phyloP scores from a whole-genome alignment of 2,888 invertebrate species.

The Hipparchia sbordonii region DNA sequence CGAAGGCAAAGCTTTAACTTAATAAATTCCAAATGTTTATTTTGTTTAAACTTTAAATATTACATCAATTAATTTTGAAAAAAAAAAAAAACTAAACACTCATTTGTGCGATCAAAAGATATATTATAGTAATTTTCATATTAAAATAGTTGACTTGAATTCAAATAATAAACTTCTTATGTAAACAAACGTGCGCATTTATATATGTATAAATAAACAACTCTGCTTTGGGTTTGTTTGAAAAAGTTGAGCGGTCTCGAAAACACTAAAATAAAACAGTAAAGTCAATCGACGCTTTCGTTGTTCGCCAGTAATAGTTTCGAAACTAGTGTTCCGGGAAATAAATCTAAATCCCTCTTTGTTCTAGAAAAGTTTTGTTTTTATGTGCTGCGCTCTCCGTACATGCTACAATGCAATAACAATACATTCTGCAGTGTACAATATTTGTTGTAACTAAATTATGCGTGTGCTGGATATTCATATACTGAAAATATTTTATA shows the following conservation, averaged over 20 bases:
- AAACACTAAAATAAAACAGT: constrained; percentile 33
- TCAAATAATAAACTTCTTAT: background rate
- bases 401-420: constrained; percentile 11
- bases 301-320: constrained; percentile 36
- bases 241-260: constrained; percentile 29
- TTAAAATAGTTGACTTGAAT: no score
- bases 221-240: constrained; percentile 6
- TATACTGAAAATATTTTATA: background rate
- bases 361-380: constrained; percentile 24
- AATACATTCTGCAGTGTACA: background rate
- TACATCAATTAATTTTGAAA: no score
- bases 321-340: constrained; percentile 34
- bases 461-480: background rate
- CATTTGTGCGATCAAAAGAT: no score
- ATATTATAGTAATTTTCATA: no score
- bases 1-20: no score
- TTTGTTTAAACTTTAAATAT: no score
- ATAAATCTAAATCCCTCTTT: constrained; percentile 28
- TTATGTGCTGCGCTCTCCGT: constrained; percentile 2
- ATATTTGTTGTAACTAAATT: background rate
- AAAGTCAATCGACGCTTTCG: constrained; percentile 35
- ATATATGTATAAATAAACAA: background rate
- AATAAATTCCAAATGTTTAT: no score
- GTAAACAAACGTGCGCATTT: background rate
- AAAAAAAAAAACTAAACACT: no score